These are phyloP conservation scores for Hemitrygon akajei DNA, from an alignment of 2,797 vertebrate species.

Conservation along the genomic window DNA sequence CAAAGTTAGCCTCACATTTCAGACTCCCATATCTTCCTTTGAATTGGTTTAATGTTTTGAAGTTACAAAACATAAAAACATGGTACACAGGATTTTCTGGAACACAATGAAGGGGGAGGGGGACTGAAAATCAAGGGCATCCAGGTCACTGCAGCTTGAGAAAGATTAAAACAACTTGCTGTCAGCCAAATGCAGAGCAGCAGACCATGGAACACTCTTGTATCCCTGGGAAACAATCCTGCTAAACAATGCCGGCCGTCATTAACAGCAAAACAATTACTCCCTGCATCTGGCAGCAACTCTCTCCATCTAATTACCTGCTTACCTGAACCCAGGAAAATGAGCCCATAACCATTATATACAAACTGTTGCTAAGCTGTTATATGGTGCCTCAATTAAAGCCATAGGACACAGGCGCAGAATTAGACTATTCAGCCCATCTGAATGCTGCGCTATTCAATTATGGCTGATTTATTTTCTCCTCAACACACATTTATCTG, in stretches of 20 bases:
- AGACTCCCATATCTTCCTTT: too few relatives aligned
- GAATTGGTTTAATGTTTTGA: too few relatives aligned
- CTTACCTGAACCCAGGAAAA: too few relatives aligned
- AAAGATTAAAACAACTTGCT: neutral
- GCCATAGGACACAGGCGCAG: too few relatives aligned
- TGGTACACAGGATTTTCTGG: too few relatives aligned
- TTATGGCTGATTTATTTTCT: too few relatives aligned
- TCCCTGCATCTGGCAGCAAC: too few relatives aligned
- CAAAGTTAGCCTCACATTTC: too few relatives aligned
- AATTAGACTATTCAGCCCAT: too few relatives aligned
- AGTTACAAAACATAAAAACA: too few relatives aligned
- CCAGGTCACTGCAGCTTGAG: neutral
- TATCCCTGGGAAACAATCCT: neutral
- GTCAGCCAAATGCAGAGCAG: neutral
- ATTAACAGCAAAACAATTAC: conserved; percentile 30
- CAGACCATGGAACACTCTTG: neutral
- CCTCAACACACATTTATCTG: too few relatives aligned
- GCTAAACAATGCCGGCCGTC: conserved; percentile 20
- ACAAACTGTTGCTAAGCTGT: neutral
- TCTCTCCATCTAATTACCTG: neutral
- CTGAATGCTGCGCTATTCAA: too few relatives aligned
- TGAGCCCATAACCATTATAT: neutral
- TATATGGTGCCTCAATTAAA: neutral
- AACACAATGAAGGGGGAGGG: neutral
- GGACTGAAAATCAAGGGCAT: neutral